Evolutionary conservation across 2,888 invertebrate species (phyloP).

Genomic region (Chloroclysta siterata): DNA sequence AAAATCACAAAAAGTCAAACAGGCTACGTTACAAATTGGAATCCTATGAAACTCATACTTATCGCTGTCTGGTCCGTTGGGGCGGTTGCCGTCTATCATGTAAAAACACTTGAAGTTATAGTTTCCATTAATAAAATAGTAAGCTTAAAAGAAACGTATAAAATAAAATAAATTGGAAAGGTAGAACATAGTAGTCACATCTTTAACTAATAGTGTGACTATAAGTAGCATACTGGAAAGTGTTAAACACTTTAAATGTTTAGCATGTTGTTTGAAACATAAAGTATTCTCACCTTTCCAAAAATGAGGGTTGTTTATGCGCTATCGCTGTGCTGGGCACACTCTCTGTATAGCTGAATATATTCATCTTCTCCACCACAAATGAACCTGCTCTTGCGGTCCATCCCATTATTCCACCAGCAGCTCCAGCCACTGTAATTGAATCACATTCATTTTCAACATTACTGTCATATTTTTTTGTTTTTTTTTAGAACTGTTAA

Average conservation of each 20-base stretch:
- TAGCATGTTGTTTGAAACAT: background rate
- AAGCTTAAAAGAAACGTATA: background rate
- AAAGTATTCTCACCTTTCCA: slow-evolving; percentile 67
- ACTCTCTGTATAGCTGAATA: slow-evolving; percentile 79
- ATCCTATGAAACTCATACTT: slow-evolving; percentile 33
- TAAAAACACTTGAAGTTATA: slow-evolving; percentile 20
- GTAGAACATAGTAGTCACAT: too few species aligned
- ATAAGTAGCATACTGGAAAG: background rate
- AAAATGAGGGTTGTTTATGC: slow-evolving; percentile 80
- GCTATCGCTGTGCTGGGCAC: slow-evolving; percentile 73
- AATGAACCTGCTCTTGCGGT: slow-evolving; percentile 92
- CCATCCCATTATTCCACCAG: slow-evolving; percentile 88
- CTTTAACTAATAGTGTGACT: too few species aligned
- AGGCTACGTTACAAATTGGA: slow-evolving; percentile 11
- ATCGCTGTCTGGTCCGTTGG: slow-evolving; percentile 36
- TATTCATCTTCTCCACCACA: slow-evolving; percentile 92
- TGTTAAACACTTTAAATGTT: background rate
- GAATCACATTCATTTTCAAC: background rate
- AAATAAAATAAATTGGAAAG: background rate
- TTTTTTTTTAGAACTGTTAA: background rate
- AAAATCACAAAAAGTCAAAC: slow-evolving; percentile 17
- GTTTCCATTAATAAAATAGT: background rate
- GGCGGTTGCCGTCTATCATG: slow-evolving; percentile 36
- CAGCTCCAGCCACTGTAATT: slow-evolving; percentile 60
- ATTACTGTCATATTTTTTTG: background rate